These are phyloP conservation scores for Ophioninae sp. DNA, from an alignment of 2,888 invertebrate genomes.

Conservation along the genomic window DNA sequence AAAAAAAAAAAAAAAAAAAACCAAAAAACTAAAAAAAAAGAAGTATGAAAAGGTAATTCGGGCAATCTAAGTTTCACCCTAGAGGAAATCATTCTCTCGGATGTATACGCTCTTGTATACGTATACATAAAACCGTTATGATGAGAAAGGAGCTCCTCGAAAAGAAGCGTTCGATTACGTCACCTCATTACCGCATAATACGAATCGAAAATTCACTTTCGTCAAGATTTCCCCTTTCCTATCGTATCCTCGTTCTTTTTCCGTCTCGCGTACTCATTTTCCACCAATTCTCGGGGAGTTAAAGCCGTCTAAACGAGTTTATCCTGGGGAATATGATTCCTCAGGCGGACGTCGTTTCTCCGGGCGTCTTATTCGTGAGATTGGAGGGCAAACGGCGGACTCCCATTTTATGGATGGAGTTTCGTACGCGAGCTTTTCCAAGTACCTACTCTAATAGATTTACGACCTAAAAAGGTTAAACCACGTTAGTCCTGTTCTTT, in stretches of 20 bases:
- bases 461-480: constrained; percentile 80
- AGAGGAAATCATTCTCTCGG: no score
- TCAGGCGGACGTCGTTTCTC: constrained; percentile 56
- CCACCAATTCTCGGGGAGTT: constrained; percentile 75
- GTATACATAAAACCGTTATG: constrained; percentile 13
- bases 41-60: no score
- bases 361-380: constrained; percentile 17
- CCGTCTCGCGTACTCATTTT: constrained; percentile 74
- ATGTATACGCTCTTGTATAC: neutral
- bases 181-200: constrained; percentile 59
- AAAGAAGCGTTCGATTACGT: constrained; percentile 57
- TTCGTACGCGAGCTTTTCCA: constrained; percentile 41
- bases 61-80: no score
- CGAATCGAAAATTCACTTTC: constrained; percentile 62
- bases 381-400: constrained; percentile 11
- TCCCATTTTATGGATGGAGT: constrained; percentile 10
- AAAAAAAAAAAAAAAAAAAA: no score
- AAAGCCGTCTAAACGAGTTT: constrained; percentile 78
- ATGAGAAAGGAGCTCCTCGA: constrained; percentile 40
- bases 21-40: no score
- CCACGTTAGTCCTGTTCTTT: constrained; percentile 80
- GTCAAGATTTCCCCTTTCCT: constrained; percentile 59
- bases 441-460: constrained; percentile 78
- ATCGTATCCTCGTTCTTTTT: constrained; percentile 8
- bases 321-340: constrained; percentile 78